These are phyloP conservation scores for Monochamus saltuarius DNA, from an alignment of 1,140 invertebrate species.

Conservation along the genomic window DNA sequence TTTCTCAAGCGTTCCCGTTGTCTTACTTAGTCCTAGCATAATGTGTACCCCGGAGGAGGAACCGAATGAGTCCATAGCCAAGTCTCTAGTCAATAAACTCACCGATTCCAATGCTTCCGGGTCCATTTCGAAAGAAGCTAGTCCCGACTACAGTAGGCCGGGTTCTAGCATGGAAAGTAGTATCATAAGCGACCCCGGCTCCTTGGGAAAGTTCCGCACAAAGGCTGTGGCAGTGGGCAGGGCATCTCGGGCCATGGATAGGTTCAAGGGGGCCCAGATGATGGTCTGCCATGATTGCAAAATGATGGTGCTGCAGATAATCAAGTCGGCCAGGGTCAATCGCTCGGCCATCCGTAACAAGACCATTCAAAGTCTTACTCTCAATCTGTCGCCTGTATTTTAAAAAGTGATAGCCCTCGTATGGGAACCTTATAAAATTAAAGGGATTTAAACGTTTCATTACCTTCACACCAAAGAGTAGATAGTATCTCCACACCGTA, in stretches of 20 bases:
- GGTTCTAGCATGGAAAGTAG: conserved; percentile 32
- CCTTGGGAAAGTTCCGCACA: conserved; percentile 35
- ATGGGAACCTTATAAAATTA: background rate
- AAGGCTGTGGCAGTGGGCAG: conserved; percentile 32
- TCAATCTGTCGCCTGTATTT: conserved; percentile 79
- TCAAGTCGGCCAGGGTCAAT: conserved; percentile 78
- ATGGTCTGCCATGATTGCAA: conserved; percentile 92
- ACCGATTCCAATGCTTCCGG: conserved; percentile 48
- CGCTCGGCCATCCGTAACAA: conserved; percentile 76
- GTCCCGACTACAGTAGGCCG: conserved; percentile 56
- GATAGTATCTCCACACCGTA: background rate
- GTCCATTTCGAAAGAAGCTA: conserved; percentile 42
- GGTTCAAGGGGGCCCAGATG: conserved; percentile 42
- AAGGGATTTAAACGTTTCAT: conserved; percentile 5
- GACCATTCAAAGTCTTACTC: conserved; percentile 74
- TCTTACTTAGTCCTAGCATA: conserved; percentile 83
- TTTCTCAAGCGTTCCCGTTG: conserved; percentile 92
- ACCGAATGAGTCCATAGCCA: conserved; percentile 60
- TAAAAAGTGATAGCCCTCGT: conserved; percentile 43
- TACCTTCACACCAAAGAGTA: conserved; percentile 8
- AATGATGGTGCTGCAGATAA: conserved; percentile 90
- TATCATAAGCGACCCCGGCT: conserved; percentile 35
- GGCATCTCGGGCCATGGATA: background rate
- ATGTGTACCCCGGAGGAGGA: conserved; percentile 68
- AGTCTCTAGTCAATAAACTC: conserved; percentile 62